Evolutionary conservation across 2,113 vertebrate genomes (phyloP).

Genomic region (Probosciger aterrimus): DNA sequence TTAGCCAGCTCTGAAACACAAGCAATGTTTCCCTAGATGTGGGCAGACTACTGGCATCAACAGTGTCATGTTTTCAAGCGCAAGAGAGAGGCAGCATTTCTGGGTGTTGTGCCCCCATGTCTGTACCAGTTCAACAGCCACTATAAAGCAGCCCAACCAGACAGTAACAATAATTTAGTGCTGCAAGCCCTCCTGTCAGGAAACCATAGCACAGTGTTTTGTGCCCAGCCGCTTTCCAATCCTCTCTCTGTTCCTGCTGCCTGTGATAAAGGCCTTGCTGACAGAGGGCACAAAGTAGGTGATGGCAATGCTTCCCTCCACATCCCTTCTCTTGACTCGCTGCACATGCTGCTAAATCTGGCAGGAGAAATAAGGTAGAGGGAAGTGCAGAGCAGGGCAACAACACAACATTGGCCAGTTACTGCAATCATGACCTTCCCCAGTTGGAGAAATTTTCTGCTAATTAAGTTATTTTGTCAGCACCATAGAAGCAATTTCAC

Average conservation of each 20-base stretch:
- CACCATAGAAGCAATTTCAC: neutral
- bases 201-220: rapidly evolving
- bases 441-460: neutral
- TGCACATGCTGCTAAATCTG: neutral
- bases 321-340: neutral
- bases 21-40: rapidly evolving
- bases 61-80: rapidly evolving
- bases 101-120: neutral
- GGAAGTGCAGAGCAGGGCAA: neutral
- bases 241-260: neutral
- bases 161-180: rapidly evolving
- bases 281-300: neutral
- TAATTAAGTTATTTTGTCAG: slow-evolving; percentile 34
- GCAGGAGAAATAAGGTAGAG: neutral
- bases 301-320: neutral
- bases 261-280: neutral
- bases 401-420: neutral
- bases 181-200: neutral
- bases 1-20: neutral
- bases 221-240: neutral
- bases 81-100: neutral
- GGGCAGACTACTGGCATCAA: neutral
- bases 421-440: neutral
- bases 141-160: neutral
- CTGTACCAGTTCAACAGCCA: neutral